phyloP scores from a whole-genome alignment of 2,113 vertebrate genomes.

The Paedocypris sp. region DNA sequence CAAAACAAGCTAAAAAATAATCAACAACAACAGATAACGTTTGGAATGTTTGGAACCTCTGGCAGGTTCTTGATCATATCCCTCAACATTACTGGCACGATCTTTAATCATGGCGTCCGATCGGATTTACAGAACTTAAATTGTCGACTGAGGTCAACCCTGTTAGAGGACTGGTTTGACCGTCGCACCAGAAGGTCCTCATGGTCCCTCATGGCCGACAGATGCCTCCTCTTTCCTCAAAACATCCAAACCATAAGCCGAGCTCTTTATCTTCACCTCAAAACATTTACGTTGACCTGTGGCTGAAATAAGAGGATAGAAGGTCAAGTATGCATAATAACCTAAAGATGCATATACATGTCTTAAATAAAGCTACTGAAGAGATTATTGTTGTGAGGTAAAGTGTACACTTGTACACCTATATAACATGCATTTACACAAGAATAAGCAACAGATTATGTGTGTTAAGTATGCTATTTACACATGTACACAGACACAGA shows the following conservation, averaged over 20 bases:
- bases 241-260: neutral
- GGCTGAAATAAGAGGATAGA: neutral
- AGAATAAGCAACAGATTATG: too few relatives aligned
- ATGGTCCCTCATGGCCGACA: neutral
- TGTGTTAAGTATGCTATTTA: too few relatives aligned
- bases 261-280: conserved; percentile 17
- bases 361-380: neutral
- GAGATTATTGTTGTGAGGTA: too few relatives aligned
- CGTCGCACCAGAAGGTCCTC: conserved; percentile 2
- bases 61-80: too few relatives aligned
- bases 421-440: too few relatives aligned
- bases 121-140: conserved; percentile 52
- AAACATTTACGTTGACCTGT: conserved; percentile 14
- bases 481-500: too few relatives aligned
- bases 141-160: conserved; percentile 54
- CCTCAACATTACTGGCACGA: conserved; percentile 18
- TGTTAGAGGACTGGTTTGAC: conserved; percentile 17
- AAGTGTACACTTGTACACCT: too few relatives aligned
- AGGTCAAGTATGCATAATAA: neutral
- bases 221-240: neutral
- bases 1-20: too few relatives aligned
- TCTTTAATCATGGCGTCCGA: conserved; percentile 11
- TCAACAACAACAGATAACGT: too few relatives aligned
- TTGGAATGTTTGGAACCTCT: too few relatives aligned
- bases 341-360: neutral